Conservation (phyloP, 2,113 vertebrate genomes). For the Typhlomys cinereus region DNA sequence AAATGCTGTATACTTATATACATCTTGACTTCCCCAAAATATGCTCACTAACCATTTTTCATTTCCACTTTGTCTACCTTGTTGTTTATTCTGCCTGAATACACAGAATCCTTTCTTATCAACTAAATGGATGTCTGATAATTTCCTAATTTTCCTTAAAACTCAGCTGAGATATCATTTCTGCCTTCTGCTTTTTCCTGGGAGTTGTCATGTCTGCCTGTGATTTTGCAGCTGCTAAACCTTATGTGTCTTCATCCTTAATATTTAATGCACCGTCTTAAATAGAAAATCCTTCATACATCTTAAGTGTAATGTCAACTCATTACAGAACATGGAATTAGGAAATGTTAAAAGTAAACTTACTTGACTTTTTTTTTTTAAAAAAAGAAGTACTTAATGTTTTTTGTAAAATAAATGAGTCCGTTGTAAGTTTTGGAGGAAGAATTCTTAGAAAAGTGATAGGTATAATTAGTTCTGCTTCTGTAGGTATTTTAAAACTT, state of each 20-base stretch:
- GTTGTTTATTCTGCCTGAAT: not conserved
- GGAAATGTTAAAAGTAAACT: conserved; percentile 13
- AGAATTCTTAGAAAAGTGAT: not conserved
- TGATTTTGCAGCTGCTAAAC: conserved; percentile 13
- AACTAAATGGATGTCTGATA: not conserved
- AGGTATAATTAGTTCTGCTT: not conserved
- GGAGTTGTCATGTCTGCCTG: not conserved
- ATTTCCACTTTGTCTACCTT: not conserved
- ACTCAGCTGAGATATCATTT: not conserved
- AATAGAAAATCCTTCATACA: not conserved
- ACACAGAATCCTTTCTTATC: not conserved
- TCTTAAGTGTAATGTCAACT: not conserved
- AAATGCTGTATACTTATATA: too few relatives aligned
- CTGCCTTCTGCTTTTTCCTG: not conserved
- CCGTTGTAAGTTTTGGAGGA: not conserved
- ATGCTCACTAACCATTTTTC: not conserved
- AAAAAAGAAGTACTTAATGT: not conserved
- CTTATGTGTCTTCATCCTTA: not conserved
- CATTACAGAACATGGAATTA: not conserved
- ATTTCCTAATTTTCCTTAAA: conserved; percentile 1
- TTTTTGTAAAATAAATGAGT: not conserved
- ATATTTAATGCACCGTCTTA: not conserved
- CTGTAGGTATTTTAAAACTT: not conserved
- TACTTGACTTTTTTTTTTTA: too few relatives aligned
- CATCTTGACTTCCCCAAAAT: not conserved